A percentile compares a stretch with the other conserved stretches of the same genome.
These are phyloP conservation scores for Oxystoma pomonae DNA, from an alignment of 2,888 invertebrate species.

Conservation along the genomic window DNA sequence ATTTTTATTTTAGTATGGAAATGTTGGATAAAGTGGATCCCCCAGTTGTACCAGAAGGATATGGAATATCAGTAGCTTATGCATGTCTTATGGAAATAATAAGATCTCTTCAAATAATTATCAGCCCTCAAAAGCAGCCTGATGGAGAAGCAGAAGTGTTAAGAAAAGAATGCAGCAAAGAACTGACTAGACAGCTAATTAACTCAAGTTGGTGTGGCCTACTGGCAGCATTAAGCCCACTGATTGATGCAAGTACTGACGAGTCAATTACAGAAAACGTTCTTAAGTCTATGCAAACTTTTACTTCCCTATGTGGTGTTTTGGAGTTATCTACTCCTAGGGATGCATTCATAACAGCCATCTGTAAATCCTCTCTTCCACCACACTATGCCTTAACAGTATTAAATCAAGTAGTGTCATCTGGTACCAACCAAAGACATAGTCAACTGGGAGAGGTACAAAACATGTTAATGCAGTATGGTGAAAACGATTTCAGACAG, in stretches of 20 bases:
- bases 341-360: slow-evolving; percentile 90
- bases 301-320: slow-evolving; percentile 85
- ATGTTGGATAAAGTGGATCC: slow-evolving; percentile 95
- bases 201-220: slow-evolving; percentile 95
- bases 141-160: slow-evolving; percentile 18
- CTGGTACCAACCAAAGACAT: slow-evolving; percentile 42
- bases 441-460: slow-evolving; percentile 26
- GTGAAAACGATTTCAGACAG: slow-evolving; percentile 78
- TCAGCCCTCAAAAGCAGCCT: slow-evolving; percentile 54
- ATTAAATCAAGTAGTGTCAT: slow-evolving; percentile 61
- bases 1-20: slow-evolving; percentile 66
- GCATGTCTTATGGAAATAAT: slow-evolving; percentile 90
- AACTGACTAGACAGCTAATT: slow-evolving; percentile 62
- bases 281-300: slow-evolving; percentile 85
- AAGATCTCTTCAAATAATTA: slow-evolving; percentile 73
- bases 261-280: slow-evolving; percentile 90
- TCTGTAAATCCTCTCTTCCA: slow-evolving; percentile 95
- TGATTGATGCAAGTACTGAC: slow-evolving; percentile 94
- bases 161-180: slow-evolving; percentile 14
- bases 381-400: slow-evolving; percentile 92
- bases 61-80: slow-evolving; percentile 94
- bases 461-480: slow-evolving; percentile 47
- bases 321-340: slow-evolving; percentile 73
- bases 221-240: slow-evolving; percentile 83
- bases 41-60: slow-evolving; percentile 92